Conservation (phyloP, 2,797 vertebrate genomes). For the Cossypha polioptera region DNA sequence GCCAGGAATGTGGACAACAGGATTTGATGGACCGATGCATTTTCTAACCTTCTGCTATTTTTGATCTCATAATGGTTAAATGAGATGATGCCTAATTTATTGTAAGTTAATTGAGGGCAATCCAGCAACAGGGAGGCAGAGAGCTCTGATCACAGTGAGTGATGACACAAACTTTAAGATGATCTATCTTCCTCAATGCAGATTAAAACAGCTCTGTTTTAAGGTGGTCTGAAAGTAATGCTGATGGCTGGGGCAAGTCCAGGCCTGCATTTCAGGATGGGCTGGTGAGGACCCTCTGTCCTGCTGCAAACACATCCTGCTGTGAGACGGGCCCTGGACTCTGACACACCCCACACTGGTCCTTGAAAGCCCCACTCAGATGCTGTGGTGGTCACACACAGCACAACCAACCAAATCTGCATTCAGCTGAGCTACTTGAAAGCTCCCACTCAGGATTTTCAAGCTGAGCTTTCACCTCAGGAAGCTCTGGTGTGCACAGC, state of each 20-base stretch:
- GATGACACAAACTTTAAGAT: background rate
- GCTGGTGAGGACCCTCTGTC: background rate
- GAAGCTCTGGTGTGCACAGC: too few relatives aligned
- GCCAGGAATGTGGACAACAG: rapidly evolving
- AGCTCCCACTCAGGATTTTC: background rate
- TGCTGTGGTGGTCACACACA: rapidly evolving
- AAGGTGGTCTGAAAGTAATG: background rate
- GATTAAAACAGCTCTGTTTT: background rate
- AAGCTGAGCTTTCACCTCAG: background rate
- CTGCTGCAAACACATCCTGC: background rate
- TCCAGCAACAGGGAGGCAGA: background rate
- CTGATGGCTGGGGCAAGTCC: background rate
- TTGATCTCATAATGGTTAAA: background rate
- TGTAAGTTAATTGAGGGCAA: background rate
- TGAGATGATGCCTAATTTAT: background rate
- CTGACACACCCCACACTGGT: background rate
- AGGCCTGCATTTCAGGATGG: background rate
- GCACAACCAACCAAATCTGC: background rate
- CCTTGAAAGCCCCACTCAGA: background rate
- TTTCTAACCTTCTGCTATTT: background rate
- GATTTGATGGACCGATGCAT: background rate
- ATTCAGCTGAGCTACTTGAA: background rate
- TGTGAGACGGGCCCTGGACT: background rate
- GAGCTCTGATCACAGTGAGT: background rate
- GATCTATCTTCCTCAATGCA: rapidly evolving